Evolutionary conservation across 2,888 invertebrate species (phyloP), one percentile per base, ranked within the genome.

Genomic region (Thecocarcelia acutangulata): DNA sequence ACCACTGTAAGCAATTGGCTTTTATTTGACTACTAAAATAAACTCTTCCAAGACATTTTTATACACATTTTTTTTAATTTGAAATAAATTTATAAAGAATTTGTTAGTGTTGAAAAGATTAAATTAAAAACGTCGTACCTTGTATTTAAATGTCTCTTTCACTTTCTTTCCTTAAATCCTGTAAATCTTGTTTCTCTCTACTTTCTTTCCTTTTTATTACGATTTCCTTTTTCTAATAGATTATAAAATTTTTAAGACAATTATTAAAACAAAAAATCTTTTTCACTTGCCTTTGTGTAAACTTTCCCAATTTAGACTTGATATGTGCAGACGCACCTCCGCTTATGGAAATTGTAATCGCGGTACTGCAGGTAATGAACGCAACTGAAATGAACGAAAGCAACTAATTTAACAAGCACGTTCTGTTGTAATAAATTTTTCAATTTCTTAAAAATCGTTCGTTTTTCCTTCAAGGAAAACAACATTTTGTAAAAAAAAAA

Each of bases 251-350:
- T 56, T 44, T 66, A 21, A 40, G 64, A 33, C 33, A 4, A 46
- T 46, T 40, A 33, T 40, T 40, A 56, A 52, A 58, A 15, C 37
- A 40, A 42, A n/a, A 19, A 59, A 42, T 42, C 13, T 58, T 58
- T 42, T 28, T 46, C 54, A 78, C 82, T 78, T 74, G 74, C 78
- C 37, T 64, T 77, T 66, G 28, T 80, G 76, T 70, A 66, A 78
- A 72, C 58, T 68, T 70, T 58, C 56, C 33, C 81, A 77, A 63
- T 86, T 85, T 97, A 97, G 97, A 96, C 96, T 97, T 94, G 97
- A 97, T 96, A 97, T 97, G 97, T 97, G 97, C 96, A 95, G 97
- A 93, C 94, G 97, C 93, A 95, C 96, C 93, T 96, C 95, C 93
- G 95, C 96, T 92, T 96, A 95, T 93, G 97, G 97, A 93, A 95